Base-by-base conservation (phyloP, 2,113 vertebrate species). In the Tinamus guttatus region DNA sequence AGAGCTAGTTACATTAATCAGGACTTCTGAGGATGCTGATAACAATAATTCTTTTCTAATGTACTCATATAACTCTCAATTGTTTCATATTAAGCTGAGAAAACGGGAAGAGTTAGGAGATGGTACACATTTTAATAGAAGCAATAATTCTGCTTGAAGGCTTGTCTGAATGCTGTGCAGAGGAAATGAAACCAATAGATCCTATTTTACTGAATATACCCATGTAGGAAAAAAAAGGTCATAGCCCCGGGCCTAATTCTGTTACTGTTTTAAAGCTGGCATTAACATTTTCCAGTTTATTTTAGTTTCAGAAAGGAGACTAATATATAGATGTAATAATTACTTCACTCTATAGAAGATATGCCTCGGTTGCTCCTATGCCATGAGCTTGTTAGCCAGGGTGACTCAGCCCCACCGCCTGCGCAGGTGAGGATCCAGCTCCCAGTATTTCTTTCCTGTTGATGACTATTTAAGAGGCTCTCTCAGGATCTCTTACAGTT, bases 121-220 rank as follows among this genome's bases (percentile, higher is more conserved):
- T 75, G 93, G 96, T 94, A 95, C 96, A 93, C 65, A 92, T 95
- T 98, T 98, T 98, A 98, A 97, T 98, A 97, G 97, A 96, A 96
- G 93, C 96, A 97, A 94, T 98, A 97, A 97, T 97, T 98, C 95
- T 96, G 75, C 86, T 82, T 96, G 95, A 98, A 97, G 95, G 89
- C 65, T 95, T 97, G 94, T 97, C 96, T 95, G 95, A 97, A 95
- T 93, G 90, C 90, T 96, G 95, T 96, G 71, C 92, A 95, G 90
- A 96, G 96, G 58, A 98, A 98, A 97, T 97, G 86, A 98, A 97
- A 97, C 96, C 97, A 93, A 97, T 96, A 95, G 94, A 90, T 96
- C 84, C 96, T 94, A 81, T 86, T 95, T 95, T 85, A 90, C 73
- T 78, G 83, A 97, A 92, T 85, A 11, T 40, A 91, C n/a, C 63